phyloP scores from a whole-genome alignment of 1,140 invertebrate genomes.

The Macrobrachium rosenbergii region DNA sequence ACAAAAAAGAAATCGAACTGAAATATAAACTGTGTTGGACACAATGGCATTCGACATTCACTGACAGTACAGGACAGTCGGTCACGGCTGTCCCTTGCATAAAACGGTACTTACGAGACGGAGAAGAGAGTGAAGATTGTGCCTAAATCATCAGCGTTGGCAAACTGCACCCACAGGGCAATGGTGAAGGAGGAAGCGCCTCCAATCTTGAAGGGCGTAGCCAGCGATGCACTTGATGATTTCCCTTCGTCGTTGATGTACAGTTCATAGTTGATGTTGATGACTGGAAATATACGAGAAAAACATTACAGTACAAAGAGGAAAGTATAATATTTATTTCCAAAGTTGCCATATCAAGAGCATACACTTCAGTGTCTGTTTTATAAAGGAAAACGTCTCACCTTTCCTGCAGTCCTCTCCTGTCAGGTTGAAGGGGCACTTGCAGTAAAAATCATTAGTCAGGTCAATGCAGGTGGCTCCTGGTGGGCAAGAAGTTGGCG shows the following conservation, averaged over 20 bases:
- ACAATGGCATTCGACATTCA: background rate
- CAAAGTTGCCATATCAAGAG: constrained; percentile 41
- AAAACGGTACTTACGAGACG: constrained; percentile 77
- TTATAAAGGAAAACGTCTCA: constrained; percentile 70
- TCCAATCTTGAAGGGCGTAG: constrained; percentile 88
- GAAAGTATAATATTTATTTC: constrained; percentile 12
- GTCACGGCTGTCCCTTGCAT: too few species aligned
- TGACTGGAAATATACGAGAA: constrained; percentile 76
- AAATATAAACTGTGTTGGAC: background rate
- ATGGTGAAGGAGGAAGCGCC: constrained; percentile 85
- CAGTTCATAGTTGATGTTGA: constrained; percentile 95
- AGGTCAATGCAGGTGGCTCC: constrained; percentile 95
- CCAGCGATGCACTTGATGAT: constrained; percentile 88
- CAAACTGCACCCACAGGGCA: constrained; percentile 96
- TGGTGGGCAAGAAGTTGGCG: constrained; percentile 93
- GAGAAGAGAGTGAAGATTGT: constrained; percentile 94
- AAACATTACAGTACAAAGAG: background rate
- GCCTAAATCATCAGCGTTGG: constrained; percentile 87
- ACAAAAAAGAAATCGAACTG: constrained; percentile 7
- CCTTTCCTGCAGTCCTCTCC: constrained; percentile 96
- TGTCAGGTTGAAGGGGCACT: constrained; percentile 96
- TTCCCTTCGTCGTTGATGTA: constrained; percentile 89
- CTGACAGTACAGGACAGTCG: background rate
- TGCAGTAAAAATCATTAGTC: constrained; percentile 92
- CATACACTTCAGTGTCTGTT: constrained; percentile 3